These are phyloP conservation scores for Tadarida brasiliensis DNA, from an alignment of 2,797 vertebrate genomes.

Conservation along the genomic window DNA sequence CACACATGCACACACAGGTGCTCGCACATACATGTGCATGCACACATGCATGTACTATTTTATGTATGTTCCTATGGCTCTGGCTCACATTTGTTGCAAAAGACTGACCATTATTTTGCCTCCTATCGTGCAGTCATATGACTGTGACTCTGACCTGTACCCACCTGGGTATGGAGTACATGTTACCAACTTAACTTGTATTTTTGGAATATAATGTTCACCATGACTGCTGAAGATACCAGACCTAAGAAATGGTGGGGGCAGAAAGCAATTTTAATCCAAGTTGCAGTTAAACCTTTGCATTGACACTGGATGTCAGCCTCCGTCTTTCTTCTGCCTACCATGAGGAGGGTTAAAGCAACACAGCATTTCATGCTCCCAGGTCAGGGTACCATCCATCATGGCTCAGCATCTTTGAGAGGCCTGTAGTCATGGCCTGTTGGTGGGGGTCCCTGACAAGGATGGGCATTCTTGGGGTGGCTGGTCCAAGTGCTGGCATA, in stretches of 20 bases:
- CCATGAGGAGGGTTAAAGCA: not conserved
- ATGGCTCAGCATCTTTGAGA: not conserved
- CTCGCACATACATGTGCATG: not conserved
- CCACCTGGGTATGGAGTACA: not conserved
- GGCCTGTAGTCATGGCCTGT: too few species aligned
- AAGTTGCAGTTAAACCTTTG: constrained; percentile 10
- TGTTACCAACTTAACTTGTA: not conserved
- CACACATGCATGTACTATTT: not conserved
- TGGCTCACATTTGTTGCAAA: not conserved
- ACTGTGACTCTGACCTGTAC: not conserved
- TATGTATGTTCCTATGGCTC: too few species aligned
- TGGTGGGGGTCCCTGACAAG: not conserved
- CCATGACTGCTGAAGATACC: not conserved
- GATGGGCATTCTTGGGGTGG: not conserved
- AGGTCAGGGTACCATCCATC: not conserved
- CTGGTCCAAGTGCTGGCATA: not conserved
- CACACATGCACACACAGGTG: not conserved
- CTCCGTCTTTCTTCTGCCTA: not conserved
- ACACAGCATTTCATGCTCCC: not conserved
- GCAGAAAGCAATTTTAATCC: not conserved
- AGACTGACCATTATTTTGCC: not conserved
- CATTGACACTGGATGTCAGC: not conserved
- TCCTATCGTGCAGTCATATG: not conserved
- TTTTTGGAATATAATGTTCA: not conserved
- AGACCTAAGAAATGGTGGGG: not conserved